Percentiles rank a stretch among this genome's conserved stretches.
Conservation (phyloP, 2,797 vertebrate genomes). For the Uromys caudimaculatus region DNA sequence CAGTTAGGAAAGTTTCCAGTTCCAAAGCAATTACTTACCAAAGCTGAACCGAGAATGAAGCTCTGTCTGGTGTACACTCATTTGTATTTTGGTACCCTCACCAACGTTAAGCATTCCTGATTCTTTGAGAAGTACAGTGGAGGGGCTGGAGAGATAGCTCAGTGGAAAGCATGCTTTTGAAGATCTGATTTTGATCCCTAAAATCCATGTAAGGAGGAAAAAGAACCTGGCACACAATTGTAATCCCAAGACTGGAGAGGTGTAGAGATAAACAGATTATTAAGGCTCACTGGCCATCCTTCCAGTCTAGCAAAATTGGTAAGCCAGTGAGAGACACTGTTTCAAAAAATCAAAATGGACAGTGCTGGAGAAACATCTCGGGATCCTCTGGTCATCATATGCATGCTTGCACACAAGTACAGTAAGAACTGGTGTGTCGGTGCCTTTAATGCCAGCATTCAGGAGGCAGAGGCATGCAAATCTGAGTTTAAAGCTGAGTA, state of each 20-base stretch:
- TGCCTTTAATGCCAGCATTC: background rate
- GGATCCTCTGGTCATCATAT: background rate
- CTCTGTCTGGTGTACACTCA: background rate
- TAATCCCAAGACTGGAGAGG: background rate
- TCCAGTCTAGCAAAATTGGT: background rate
- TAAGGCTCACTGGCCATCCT: background rate
- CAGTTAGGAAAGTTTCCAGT: conserved; percentile 13
- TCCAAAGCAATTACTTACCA: conserved; percentile 10
- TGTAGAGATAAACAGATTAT: background rate
- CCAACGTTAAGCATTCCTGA: conserved; percentile 40
- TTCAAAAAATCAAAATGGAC: background rate
- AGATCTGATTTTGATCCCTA: background rate
- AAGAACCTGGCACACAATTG: background rate
- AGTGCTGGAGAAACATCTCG: background rate
- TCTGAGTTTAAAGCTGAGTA: background rate
- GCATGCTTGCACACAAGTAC: background rate
- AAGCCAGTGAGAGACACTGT: background rate
- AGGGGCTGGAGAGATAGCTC: background rate
- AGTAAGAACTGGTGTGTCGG: background rate
- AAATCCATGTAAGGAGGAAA: background rate
- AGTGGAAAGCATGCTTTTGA: background rate
- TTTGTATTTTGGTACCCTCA: conserved; percentile 6
- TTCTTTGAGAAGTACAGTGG: conserved; percentile 31
- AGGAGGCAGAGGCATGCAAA: background rate
- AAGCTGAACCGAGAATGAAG: conserved; percentile 35